Conservation (phyloP, 2,113 vertebrate genomes). For the Chiloscyllium plagiosum region DNA sequence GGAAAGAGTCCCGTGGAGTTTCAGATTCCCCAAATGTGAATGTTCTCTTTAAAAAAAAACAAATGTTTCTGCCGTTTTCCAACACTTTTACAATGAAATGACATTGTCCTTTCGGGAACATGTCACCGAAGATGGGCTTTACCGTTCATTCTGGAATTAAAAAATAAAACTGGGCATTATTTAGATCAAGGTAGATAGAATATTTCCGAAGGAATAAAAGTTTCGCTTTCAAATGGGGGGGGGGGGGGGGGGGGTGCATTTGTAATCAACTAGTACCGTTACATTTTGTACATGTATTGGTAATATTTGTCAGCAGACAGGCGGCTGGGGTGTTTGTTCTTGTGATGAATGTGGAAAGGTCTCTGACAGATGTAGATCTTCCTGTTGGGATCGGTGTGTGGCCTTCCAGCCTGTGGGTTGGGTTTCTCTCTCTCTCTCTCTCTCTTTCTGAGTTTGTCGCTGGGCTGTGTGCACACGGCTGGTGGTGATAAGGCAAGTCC, state of each 20-base stretch:
- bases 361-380: not conserved
- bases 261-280: not conserved
- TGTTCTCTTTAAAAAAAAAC: not conserved
- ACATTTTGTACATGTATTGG: not conserved
- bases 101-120: not conserved
- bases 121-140: not conserved
- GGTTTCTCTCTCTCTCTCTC: not conserved
- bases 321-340: not conserved
- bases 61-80: not conserved
- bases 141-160: no score
- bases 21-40: not conserved
- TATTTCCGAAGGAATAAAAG: not conserved
- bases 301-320: not conserved
- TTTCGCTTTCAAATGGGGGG: not conserved
- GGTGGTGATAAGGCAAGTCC: slow-evolving; percentile 46
- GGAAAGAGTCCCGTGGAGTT: not conserved
- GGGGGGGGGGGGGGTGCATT: no score
- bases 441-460: not conserved
- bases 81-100: not conserved
- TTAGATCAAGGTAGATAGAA: not conserved
- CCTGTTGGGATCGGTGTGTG: slow-evolving; percentile 20
- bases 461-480: slow-evolving; percentile 17
- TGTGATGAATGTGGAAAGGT: not conserved
- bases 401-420: not conserved
- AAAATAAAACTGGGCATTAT: not conserved